phyloP scores from a whole-genome alignment of 1,140 invertebrate species.

The Stegodyphus mimosarum region DNA sequence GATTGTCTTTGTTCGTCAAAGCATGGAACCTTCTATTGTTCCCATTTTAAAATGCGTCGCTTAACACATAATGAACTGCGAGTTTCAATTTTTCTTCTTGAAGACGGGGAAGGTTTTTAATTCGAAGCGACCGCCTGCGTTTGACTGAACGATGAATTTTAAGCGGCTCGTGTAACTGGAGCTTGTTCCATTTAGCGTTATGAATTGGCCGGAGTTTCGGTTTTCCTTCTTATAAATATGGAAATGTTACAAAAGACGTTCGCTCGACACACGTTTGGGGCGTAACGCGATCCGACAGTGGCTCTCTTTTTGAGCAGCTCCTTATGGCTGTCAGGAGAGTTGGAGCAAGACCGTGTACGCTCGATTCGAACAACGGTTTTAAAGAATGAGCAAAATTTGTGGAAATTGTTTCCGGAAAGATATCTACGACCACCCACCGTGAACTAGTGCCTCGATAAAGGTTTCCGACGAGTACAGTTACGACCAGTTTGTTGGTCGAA shows the following conservation, averaged over 20 bases:
- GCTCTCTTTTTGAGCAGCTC: not conserved
- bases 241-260: conserved; percentile 55
- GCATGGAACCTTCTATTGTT: conserved; percentile 48
- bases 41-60: conserved; percentile 23
- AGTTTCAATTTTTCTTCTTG: conserved; percentile 43
- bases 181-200: conserved; percentile 57
- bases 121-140: conserved; percentile 20
- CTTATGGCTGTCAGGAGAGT: not conserved
- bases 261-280: conserved; percentile 50
- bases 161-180: conserved; percentile 39
- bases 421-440: no score
- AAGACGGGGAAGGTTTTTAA: conserved; percentile 14
- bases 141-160: conserved; percentile 48
- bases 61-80: conserved; percentile 24
- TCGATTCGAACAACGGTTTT: not conserved
- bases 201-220: conserved; percentile 32
- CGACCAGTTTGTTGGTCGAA: no score
- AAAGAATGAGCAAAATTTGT: not conserved
- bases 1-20: conserved; percentile 59
- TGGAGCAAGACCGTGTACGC: not conserved
- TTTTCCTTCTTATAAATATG: conserved; percentile 58
- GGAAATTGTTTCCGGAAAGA: no score
- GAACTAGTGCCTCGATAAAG: no score
- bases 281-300: conserved; percentile 21
- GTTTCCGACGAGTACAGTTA: no score